Evolutionary conservation across 2,888 invertebrate genomes (phyloP), one percentile per base, ranked within the genome.

Genomic region (Heliconius cydno): DNA sequence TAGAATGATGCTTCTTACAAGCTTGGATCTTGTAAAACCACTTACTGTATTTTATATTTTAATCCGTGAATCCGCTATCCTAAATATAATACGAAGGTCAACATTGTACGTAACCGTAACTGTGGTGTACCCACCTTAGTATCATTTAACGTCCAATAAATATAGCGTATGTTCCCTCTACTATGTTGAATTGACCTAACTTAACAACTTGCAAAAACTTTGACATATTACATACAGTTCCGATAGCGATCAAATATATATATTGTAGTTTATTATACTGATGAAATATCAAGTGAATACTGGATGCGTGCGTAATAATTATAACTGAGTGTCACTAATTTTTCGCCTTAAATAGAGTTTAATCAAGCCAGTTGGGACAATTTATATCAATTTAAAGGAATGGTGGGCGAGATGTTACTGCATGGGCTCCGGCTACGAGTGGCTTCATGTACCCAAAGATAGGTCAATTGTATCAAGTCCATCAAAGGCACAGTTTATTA

Each of bases 281-380:
- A 68, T n/a, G 19, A 72, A 38, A 71, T 72, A 63, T 46, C 19
- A 46, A 34, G 66, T 30, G 28, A 25, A 41, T 38, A 38, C 25
- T 41, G 28, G 19, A 41, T 41, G 60, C 19, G 25, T 41, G 12
- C 22, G 22, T 13, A 72, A 57, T 57, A 28, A 60, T 34, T 60
- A 38, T 34, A 34, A 63, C 65, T 65, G 38, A 60, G 30, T 63
- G 41, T 75, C n/a, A 15, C 38, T 28, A 46, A 28, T 77, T 75
- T 81, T 81, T 81, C 74, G 77, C 81, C 83, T 83, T 84, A 84
- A 91, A 91, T 90, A 90, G 88, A 87, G 85, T 87, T 86, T 89
- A 92, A 92, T 92, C 87, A 90, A 91, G 90, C 89, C 89, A 86
- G 89, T 92, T 91, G 90, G 86, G 84, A 86, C 90, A 89, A 92